Evolutionary conservation across 2,113 vertebrate genomes (phyloP), one percentile per base, ranked within the genome.

Genomic region (Gymnogyps californianus): DNA sequence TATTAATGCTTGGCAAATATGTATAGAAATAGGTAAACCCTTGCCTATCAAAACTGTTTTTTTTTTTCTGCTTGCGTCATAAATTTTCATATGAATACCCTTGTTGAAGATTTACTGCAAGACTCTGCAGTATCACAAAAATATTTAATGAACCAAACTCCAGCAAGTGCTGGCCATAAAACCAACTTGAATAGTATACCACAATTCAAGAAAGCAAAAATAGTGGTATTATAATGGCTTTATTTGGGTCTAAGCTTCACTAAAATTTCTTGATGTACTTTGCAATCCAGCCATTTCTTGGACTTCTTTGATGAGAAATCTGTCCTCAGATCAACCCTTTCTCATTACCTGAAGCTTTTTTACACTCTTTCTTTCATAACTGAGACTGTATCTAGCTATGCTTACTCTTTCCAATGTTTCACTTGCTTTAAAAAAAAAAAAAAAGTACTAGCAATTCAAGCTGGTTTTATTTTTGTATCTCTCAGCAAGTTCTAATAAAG

Each of bases 401-500:
- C 61, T 72, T 94, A 80, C 31, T 40, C 64, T 62, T 78, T 18
- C 34, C 34, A 88, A 28, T 28, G 24, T 42, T 95, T 93, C 36
- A 67, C 55, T 92, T 93, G 77, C 31, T 93, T 58, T 19, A 62
- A 65, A 95, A 80, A 85, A 86, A 79, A 46, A 69, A 54, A 58
- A n/a, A 71, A 32, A 49, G 36, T 64, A 49, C 44, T 46, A 91
- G 66, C 79, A 91, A 96, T 46, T 47, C 57, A 89, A 96, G 75
- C 38, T 96, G 51, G 15, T 94, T 97, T 96, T 96, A 94, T 95
- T 96, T 97, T 89, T 96, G 92, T 97, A 93, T 94, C 62, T 97
- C 95, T 96, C 97, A 94, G 69, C 91, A 97, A 96, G 91, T 86
- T 96, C 87, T 96, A 97, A 96, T 95, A 97, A 97, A 97, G 97